Evolutionary conservation across 2,888 invertebrate genomes (phyloP).

Genomic region (Torymus aiolomorphi): DNA sequence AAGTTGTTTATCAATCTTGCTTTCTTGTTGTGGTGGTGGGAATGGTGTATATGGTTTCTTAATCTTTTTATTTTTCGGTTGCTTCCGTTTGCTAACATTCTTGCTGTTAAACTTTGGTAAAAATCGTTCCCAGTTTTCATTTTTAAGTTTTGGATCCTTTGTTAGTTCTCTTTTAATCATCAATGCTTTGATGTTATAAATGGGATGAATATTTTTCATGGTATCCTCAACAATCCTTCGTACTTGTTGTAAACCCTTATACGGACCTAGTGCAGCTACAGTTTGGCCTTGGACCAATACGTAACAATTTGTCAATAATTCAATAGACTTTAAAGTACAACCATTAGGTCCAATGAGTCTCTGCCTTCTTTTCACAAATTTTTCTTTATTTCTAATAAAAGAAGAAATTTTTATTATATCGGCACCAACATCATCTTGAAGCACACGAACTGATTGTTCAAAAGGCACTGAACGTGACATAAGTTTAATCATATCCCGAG

Average conservation of each 20-base stretch:
- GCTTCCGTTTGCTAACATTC: conserved; percentile 91
- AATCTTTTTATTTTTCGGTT: conserved; percentile 90
- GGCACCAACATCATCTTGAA: conserved; percentile 93
- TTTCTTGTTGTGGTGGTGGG: conserved; percentile 94
- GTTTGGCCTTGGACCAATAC: conserved; percentile 98
- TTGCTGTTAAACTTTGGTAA: conserved; percentile 94
- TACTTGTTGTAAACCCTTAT: conserved; percentile 88
- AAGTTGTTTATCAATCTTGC: conserved; percentile 94
- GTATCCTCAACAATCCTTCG: conserved; percentile 95
- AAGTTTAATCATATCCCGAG: conserved; percentile 95
- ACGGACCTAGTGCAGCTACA: conserved; percentile 96
- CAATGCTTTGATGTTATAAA: conserved; percentile 96
- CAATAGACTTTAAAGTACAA: conserved; percentile 97
- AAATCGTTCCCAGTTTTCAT: conserved; percentile 98
- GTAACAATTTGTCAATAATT: conserved; percentile 96
- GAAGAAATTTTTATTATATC: conserved; percentile 98
- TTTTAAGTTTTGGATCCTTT: conserved; percentile 92
- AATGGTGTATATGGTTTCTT: conserved; percentile 98
- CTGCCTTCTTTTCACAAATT: conserved; percentile 96
- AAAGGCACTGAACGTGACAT: conserved; percentile 96
- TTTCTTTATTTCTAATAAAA: conserved; percentile 91
- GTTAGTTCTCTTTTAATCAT: conserved; percentile 98
- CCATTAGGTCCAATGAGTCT: conserved; percentile 97
- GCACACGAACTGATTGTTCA: conserved; percentile 92
- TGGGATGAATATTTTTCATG: conserved; percentile 99